Evolutionary conservation across 2,797 vertebrate species (phyloP), one percentile per base, ranked within the genome.

Genomic region (Sylvia borin): DNA sequence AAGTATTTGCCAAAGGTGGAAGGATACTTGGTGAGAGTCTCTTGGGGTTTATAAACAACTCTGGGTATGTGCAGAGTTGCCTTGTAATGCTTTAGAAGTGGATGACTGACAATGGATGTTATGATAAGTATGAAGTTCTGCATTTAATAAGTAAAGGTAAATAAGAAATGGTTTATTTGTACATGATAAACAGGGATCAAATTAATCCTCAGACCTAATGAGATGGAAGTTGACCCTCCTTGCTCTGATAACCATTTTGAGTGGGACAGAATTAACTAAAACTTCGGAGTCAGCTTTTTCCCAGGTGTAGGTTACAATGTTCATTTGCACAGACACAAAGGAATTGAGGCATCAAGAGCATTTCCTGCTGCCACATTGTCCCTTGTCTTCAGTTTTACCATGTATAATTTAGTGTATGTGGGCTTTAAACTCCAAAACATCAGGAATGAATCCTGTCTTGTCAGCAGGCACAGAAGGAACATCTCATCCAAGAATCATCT

Each of bases 331-430:
- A 0, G 64, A 40, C 22, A 17, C 9, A 7, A 34, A 82, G 50
- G 51, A 71, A 81, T 2, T 13, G 1, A 11, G 24, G 14, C 45
- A 10, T n/a, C 24, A 48, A 22, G 51, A 77, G 16, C 27, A 17
- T 32, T 77, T 93, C 40, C 57, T 73, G 53, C 66, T 72, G 58
- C 51, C 29, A 18, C 21, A 7, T 15, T 53, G n/a, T 10, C 66
- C n/a, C n/a, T 27, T 26, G 13, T 24, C 11, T 48, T 74, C 29
- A 47, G n/a, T 82, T 92, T 66, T 40, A 40, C 27, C 24, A 5
- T 6, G 20, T 53, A 6, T 15, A 16, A 43, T 50, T 61, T 31
- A 31, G 4, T n/a, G 9, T 20, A 24, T 1, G 1, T 2, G 31
- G 24, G 31, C 16, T 81, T 92, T 55, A 38, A 85, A 71, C 50